Percentiles rank a stretch among this genome's conserved stretches.
Evolutionary conservation across 2,888 invertebrate species (phyloP).

Genomic region (Netelia inedita): DNA sequence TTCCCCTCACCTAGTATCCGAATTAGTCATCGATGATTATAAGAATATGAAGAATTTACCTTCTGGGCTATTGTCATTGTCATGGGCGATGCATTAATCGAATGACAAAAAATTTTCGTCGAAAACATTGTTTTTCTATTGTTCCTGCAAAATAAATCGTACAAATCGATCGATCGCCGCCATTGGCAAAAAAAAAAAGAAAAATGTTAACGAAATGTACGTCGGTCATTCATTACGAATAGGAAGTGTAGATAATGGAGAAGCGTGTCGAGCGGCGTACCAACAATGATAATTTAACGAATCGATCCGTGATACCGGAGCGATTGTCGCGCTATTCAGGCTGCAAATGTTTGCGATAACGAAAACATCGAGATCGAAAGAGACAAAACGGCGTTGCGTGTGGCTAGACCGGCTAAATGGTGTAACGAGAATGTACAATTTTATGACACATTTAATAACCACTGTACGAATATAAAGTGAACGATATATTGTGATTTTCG

Average conservation of each 20-base stretch:
- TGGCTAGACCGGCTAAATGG: slow-evolving; percentile 19
- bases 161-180: no score
- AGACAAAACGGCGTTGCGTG: slow-evolving; percentile 16
- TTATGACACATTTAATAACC: slow-evolving; percentile 61
- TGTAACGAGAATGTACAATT: slow-evolving; percentile 60
- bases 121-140: no score
- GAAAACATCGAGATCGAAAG: background rate
- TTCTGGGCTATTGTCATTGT: no score
- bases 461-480: slow-evolving; percentile 59
- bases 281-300: background rate
- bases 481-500: slow-evolving; percentile 60
- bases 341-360: slow-evolving; percentile 45
- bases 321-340: slow-evolving; percentile 48
- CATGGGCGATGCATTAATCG: no score
- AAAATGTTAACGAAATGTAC: no score
- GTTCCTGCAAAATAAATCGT: no score
- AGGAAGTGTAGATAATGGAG: background rate
- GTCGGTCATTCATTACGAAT: background rate
- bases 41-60: no score
- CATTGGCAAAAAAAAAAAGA: no score
- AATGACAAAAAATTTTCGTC: no score
- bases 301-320: background rate
- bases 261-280: background rate
- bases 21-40: slow-evolving; percentile 5
- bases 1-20: background rate